Base-by-base conservation (phyloP, 1,140 invertebrate species). In the Paraescarpia echinospica region DNA sequence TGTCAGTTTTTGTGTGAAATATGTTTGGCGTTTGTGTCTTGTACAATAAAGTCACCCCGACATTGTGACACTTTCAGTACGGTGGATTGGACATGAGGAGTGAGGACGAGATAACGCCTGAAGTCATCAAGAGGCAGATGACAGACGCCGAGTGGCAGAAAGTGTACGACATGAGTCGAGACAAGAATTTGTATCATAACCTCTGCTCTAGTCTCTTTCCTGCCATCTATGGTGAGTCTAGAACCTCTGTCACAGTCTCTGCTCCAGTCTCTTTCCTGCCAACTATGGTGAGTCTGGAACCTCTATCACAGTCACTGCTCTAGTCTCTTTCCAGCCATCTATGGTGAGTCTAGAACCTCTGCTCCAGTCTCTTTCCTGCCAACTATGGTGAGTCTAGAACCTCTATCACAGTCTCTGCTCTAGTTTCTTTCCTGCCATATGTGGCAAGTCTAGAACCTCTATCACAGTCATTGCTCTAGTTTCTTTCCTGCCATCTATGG, bases 161-260 rank as follows among this genome's bases (percentile, higher is more conserved):
- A 96, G 98, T 99, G 91, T 99, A 99, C 95, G 98, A 99, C 94
- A 99, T 99, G 99, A 98, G 98, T 90, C 97, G 98, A 93, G 99
- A 99, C 95, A 97, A 97, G 94, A 98, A 99, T 96, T 96, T 99
- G 0, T 99, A 99, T 95, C 97, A 98, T 59, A 99, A 99, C 96
- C 96, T 99, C 18, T 98, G 98, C 33, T 97, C 97, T 34, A 99
- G 98, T 95, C 96, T 99, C 12, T 99, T 99, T 95, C 99, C 99
- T 0, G 98, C 99, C 27, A 98, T 99, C 95, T 99, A 99, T 95
- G 99, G 99, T 90, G 94, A 94, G 94, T 35, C 34, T 77, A 8
- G 59, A 98, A 98, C 96, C 96, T 99, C 0, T 99, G 99, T 95
- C 97, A 98, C 77, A 99, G 99, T 96, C 96, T 99, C 18, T 98